Evolutionary conservation across 1,140 invertebrate genomes (phyloP).

Genomic region (Helicoverpa zea): DNA sequence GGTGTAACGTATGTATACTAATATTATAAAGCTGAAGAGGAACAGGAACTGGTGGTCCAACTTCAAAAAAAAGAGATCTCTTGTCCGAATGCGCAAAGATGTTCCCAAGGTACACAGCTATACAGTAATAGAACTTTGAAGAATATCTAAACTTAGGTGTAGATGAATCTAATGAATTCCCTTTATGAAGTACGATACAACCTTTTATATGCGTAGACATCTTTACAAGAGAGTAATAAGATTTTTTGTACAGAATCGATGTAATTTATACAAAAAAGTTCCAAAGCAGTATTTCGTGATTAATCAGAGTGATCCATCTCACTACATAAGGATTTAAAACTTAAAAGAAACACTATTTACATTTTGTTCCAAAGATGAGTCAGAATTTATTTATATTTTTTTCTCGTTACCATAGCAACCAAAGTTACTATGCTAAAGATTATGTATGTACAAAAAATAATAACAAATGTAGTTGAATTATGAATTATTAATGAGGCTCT

Average conservation of each 20-base stretch:
- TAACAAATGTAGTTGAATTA: constrained; percentile 39
- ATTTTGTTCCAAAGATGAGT: neutral
- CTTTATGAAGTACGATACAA: too few species aligned
- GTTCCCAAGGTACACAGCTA: too few species aligned
- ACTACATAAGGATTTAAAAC: neutral
- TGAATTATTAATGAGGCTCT: constrained; percentile 31
- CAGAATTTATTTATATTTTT: neutral
- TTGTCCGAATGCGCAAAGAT: too few species aligned
- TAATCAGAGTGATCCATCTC: neutral
- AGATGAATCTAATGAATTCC: too few species aligned
- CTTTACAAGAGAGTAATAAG: too few species aligned
- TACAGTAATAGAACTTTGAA: too few species aligned
- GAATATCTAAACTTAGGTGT: too few species aligned
- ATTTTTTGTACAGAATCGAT: neutral
- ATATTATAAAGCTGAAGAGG: too few species aligned
- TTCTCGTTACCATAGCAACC: constrained; percentile 12
- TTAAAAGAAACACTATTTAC: neutral
- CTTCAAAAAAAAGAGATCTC: too few species aligned
- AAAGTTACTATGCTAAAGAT: neutral
- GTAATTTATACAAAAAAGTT: neutral
- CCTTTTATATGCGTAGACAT: too few species aligned
- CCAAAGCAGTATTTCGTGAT: neutral
- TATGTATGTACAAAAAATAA: constrained; percentile 28
- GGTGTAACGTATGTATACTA: too few species aligned
- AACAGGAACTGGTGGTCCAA: too few species aligned